phyloP scores from a whole-genome alignment of 2,113 vertebrate species.

The Nicator chloris region DNA sequence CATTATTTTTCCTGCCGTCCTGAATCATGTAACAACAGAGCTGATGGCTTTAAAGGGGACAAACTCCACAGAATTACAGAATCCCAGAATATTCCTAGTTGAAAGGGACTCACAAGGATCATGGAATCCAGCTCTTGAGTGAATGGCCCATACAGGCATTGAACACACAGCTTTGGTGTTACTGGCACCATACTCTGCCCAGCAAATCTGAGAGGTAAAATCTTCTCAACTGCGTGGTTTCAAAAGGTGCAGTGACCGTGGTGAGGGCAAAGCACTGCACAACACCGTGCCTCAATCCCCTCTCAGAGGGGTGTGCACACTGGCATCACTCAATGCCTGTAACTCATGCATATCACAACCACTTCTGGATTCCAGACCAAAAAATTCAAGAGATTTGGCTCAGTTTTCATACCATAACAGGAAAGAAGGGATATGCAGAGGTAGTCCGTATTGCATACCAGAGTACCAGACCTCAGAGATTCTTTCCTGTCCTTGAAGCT shows the following conservation, averaged over 20 bases:
- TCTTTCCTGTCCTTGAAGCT: background rate
- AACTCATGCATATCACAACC: background rate
- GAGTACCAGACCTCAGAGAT: background rate
- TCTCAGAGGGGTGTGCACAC: background rate
- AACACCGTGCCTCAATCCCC: fast-evolving
- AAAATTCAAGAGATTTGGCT: background rate
- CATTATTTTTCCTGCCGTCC: too few relatives aligned
- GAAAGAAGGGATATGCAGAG: background rate
- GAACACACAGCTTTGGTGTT: background rate
- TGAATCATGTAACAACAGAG: too few relatives aligned
- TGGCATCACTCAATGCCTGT: background rate
- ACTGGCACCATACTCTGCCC: background rate
- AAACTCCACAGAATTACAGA: background rate
- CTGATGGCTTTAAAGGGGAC: too few relatives aligned
- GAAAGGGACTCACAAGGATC: too few relatives aligned
- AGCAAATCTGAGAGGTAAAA: background rate
- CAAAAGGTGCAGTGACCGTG: background rate
- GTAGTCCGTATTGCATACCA: background rate
- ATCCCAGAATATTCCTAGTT: background rate
- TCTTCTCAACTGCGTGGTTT: background rate
- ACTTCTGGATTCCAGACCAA: background rate
- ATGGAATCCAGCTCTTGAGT: fast-evolving
- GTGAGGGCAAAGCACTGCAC: background rate
- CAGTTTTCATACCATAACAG: background rate
- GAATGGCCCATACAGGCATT: fast-evolving